Evolutionary conservation across 2,113 vertebrate genomes (phyloP), one percentile per base, ranked within the genome.

Genomic region (Caranx melampygus): DNA sequence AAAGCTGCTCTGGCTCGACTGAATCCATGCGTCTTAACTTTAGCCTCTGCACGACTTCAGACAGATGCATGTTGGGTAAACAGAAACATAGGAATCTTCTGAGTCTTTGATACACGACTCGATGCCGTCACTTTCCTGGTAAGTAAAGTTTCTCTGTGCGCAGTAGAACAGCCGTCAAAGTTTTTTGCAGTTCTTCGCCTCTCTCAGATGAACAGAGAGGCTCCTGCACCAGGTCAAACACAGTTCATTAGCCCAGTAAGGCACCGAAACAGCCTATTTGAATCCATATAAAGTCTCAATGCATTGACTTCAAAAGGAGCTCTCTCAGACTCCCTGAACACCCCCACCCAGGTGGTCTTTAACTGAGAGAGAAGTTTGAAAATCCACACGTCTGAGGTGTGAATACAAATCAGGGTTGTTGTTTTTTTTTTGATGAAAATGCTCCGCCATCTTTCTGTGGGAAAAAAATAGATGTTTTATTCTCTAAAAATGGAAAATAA

Each of bases 371-470:
- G 26, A 44, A 47, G 61, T 68, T 54, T 72, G 26, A 65, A 75
- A 64, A 64, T 49, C 55, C 59, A 68, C 8, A 60, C 72, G 62
- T 66, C 65, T 75, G 64, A 45, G 16, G 54, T 37, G 35, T 45
- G 75, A 86, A 72, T 68, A 68, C 71, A 76, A 84, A 84, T 70
- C 4, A 45, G 47, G 13, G 18, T 8, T 26, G 26, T 26, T 26
- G n/a, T n/a, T 26, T 26, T 26, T 26, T 26, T 47, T 83, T 54
- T 64, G 35, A 66, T 70, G 51, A 20, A 51, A 51, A 16, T 37
- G 72, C 40, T 59, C 55, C 60, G 52, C 54, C 45, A 73, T 73
- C 18, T 59, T 15, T 40, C 44, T 34, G 11, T 26, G 42, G 37
- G 31, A 79, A 66, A 72, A 75, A 84, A 3, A 51, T 66, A 47